Base-by-base conservation (phyloP, 1,140 invertebrate species). In the Musca vetustissima region DNA sequence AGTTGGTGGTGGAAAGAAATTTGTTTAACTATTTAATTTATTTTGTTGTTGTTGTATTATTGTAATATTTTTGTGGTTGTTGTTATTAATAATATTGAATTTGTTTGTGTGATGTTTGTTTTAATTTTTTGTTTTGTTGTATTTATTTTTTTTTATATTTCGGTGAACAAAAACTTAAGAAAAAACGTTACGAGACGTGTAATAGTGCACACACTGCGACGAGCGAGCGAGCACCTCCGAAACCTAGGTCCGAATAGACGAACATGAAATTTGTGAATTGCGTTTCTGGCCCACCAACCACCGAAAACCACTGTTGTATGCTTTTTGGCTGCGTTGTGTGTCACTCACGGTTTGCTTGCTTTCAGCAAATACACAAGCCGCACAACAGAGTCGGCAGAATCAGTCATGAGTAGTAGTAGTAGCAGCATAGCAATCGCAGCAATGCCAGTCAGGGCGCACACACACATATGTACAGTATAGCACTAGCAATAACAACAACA, bases 181-280 rank as follows among this genome's bases (percentile, higher is more conserved):
- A 61, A 61, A 61, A 61, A 61, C 57, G 57, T 61, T 61, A 61
- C 57, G 57, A 61, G 57, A 61, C 64, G 48, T 50, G 21, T 65
- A 19, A 52, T 19, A 65, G 48, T 65, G 64, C 64, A 65, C 64
- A 65, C 64, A 65, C 64, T 65, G 64, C 64, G 64, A 50, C 48
- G 48, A 65, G 75, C 78, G 73, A 79, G 76, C 79, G 75, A 76
- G 78, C 79, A 80, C 77, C 75, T 79, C 79, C 79, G 78, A 81
- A 80, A 81, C 79, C 79, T 79, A 77, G 78, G 73, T 74, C 80
- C 78, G 80, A 82, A 82, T 81, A 81, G 77, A 79, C 77, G 71
- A 78, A 73, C 70, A 73, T 73, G 73, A 75, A 76, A 73, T 70
- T 79, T 70, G 72, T 73, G 77, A 81, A 74, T 76, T 81, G 73